Evolutionary conservation across 2,113 vertebrate genomes (phyloP).

Genomic region (Engystomops pustulosus): DNA sequence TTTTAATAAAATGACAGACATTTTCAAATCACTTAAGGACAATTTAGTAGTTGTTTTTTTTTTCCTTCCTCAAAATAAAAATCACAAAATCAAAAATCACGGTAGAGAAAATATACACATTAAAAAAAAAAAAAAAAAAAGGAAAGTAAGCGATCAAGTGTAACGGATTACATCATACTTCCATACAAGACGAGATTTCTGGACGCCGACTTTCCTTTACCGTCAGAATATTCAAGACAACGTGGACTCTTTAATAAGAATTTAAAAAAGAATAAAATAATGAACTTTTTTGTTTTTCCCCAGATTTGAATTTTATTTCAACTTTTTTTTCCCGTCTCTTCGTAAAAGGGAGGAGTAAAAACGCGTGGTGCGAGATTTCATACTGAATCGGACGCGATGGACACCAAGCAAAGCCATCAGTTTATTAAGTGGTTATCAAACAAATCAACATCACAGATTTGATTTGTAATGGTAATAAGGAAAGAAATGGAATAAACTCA

Average conservation of each 20-base stretch:
- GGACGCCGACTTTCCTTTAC: background rate
- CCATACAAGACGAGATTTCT: constrained; percentile 1
- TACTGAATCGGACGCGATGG: constrained; percentile 31
- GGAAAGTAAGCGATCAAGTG: background rate
- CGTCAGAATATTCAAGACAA: background rate
- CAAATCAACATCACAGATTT: constrained; percentile 47
- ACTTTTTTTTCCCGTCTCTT: constrained; percentile 23
- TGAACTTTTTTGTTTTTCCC: constrained; percentile 16
- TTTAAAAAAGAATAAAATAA: background rate
- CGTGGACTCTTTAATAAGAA: background rate
- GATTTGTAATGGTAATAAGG: constrained; percentile 45
- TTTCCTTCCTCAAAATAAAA: background rate
- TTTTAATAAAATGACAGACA: constrained; percentile 16
- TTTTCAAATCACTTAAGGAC: background rate
- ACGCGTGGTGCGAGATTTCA: too few species aligned
- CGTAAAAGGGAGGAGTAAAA: background rate
- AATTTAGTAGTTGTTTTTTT: background rate
- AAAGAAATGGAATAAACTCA: constrained; percentile 29
- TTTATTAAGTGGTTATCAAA: constrained; percentile 50
- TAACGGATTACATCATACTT: background rate
- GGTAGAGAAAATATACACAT: background rate
- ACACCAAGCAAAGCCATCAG: constrained; percentile 45
- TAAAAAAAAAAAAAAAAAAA: background rate
- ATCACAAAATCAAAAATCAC: background rate
- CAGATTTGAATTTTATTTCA: background rate